Conservation (phyloP, 2,113 vertebrate species). For the Zosterops lateralis region DNA sequence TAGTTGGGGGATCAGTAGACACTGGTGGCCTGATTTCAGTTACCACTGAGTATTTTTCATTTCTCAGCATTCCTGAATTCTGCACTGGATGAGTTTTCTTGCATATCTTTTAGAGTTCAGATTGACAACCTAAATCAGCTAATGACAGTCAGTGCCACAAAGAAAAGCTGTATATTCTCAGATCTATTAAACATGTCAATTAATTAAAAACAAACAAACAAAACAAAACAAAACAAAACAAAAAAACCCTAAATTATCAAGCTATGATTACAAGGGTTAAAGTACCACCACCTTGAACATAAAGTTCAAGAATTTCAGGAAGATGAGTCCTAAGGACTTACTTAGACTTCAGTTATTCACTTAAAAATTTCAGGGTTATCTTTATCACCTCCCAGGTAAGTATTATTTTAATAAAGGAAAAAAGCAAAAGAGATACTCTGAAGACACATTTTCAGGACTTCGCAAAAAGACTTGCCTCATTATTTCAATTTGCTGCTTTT, state of each 20-base stretch:
- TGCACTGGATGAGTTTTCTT: not conserved
- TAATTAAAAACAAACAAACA: not conserved
- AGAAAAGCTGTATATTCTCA: not conserved
- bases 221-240: not conserved
- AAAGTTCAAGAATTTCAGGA: not conserved
- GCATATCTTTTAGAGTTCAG: not conserved
- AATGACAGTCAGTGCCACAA: not conserved
- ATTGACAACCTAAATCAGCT: not conserved
- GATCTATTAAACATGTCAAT: not conserved
- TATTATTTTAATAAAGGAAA: not conserved
- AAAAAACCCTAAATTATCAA: not conserved
- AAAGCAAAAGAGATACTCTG: not conserved
- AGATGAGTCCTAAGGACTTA: not conserved
- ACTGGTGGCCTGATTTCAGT: not conserved
- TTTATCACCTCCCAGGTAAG: conserved; percentile 1
- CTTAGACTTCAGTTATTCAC: not conserved
- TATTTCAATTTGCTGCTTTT: not conserved
- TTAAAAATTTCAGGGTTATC: conserved; percentile 2
- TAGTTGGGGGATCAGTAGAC: not conserved
- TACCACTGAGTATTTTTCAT: not conserved
- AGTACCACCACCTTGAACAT: not conserved
- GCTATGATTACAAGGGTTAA: not conserved
- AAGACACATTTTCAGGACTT: not conserved
- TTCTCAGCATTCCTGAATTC: not conserved
- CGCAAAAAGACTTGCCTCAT: not conserved